Conservation (phyloP, 1,140 invertebrate species). For the Drosophila willistoni region DNA sequence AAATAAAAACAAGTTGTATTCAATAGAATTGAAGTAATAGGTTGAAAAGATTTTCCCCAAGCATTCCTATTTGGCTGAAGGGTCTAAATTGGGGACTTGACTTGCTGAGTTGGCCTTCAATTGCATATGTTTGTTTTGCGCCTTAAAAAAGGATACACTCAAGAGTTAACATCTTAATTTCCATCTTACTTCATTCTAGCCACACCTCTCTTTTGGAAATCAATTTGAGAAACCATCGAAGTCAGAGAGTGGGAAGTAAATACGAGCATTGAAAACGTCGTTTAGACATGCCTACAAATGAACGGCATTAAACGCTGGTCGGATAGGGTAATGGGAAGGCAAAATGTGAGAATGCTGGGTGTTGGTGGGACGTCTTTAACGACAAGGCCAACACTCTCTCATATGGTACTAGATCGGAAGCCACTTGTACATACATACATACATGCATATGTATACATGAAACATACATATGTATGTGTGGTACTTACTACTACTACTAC, state of each 20-base stretch:
- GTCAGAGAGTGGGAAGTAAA: not conserved
- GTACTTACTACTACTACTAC: constrained; percentile 56
- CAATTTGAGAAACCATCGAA: constrained; percentile 1
- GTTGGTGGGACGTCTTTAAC: constrained; percentile 40
- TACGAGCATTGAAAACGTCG: constrained; percentile 41
- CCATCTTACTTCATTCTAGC: not conserved
- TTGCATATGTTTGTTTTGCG: no score
- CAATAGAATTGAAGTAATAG: no score
- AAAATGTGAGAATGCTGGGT: not conserved
- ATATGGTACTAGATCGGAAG: constrained; percentile 23
- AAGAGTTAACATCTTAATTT: constrained; percentile 1
- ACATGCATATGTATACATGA: not conserved
- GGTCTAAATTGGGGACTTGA: no score
- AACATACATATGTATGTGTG: not conserved
- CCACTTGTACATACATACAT: constrained; percentile 1
- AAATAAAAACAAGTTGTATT: no score
- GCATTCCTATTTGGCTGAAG: no score
- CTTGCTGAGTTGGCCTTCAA: no score
- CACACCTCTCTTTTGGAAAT: constrained; percentile 5
- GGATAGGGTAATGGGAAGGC: not conserved
- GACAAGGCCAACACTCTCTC: constrained; percentile 21
- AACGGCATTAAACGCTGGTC: not conserved
- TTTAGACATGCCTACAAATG: constrained; percentile 17
- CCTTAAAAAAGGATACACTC: not conserved
- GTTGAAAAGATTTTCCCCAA: no score